A percentile compares a stretch with the other conserved stretches of the same genome.
Evolutionary conservation across 2,888 invertebrate genomes (phyloP).

Genomic region (Oconnorella tubifera): DNA sequence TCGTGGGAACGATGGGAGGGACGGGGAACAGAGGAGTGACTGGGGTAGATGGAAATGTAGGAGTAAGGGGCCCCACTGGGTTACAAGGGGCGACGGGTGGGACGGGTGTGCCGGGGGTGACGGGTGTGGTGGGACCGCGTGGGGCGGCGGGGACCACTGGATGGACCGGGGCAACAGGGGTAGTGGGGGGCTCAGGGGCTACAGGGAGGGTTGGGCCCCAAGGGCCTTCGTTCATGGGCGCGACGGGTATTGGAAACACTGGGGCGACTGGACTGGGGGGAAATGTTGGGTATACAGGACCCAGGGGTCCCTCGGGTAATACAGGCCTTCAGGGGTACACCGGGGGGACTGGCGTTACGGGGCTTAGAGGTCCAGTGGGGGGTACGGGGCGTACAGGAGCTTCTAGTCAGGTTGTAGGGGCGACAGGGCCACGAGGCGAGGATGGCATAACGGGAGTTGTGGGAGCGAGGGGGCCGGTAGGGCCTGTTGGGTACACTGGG

Average conservation of each 20-base stretch:
- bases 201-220: not conserved
- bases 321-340: not conserved
- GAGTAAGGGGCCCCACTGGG: conserved; percentile 24
- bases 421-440: not conserved
- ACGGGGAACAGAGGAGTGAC: conserved; percentile 50
- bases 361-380: not conserved
- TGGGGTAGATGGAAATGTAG: conserved; percentile 57
- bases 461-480: not conserved
- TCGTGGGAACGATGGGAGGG: not conserved
- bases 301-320: not conserved
- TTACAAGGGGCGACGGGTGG: conserved; percentile 16
- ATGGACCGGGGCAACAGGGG: not conserved
- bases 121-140: not conserved
- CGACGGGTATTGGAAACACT: not conserved
- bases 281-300: too few species aligned
- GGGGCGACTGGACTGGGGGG: too few species aligned
- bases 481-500: not conserved
- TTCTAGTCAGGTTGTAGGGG: not conserved
- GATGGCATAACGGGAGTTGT: not conserved
- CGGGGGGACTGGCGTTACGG: not conserved
- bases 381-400: not conserved
- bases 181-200: not conserved
- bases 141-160: not conserved
- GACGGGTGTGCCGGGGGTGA: conserved; percentile 2
- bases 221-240: not conserved